Evolutionary conservation across 2,113 vertebrate genomes (phyloP).

Genomic region (Ciconia stormi): DNA sequence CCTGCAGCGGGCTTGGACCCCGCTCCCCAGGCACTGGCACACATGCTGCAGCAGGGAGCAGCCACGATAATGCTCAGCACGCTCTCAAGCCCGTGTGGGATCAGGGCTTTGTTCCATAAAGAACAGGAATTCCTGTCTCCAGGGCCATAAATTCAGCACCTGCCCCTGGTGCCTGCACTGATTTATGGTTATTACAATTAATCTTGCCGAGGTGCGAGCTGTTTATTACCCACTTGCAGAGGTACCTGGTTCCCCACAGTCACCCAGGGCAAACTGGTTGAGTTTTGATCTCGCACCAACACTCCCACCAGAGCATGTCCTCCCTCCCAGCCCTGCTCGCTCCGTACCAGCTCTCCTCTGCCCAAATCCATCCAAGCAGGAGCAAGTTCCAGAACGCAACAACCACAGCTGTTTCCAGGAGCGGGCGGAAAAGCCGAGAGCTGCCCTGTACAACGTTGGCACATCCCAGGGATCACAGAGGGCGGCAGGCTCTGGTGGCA

Average conservation of each 20-base stretch:
- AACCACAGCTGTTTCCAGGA: not conserved
- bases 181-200: slow-evolving; percentile 52
- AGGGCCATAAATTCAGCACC: slow-evolving; percentile 29
- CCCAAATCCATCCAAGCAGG: not conserved
- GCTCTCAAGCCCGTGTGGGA: not conserved
- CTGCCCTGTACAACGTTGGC: fast-evolving
- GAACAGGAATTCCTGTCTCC: slow-evolving; percentile 61
- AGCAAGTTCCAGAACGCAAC: not conserved
- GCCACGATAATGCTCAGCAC: not conserved
- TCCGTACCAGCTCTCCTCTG: not conserved
- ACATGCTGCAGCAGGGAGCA: fast-evolving
- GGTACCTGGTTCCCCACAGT: not conserved
- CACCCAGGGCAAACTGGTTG: not conserved
- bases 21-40: not conserved
- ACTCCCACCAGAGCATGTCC: not conserved
- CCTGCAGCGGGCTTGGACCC: fast-evolving
- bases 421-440: not conserved
- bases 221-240: slow-evolving; percentile 17
- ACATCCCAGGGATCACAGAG: not conserved
- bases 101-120: slow-evolving; percentile 43
- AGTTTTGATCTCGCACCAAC: not conserved
- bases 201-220: slow-evolving; percentile 19
- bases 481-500: not conserved
- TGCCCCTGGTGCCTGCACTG: slow-evolving; percentile 1
- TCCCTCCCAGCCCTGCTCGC: not conserved